Percentiles rank a stretch among this genome's conserved stretches.
These are phyloP conservation scores for Microctenopoma steveboyesi DNA, from an alignment of 2,797 vertebrate genomes.

Conservation along the genomic window DNA sequence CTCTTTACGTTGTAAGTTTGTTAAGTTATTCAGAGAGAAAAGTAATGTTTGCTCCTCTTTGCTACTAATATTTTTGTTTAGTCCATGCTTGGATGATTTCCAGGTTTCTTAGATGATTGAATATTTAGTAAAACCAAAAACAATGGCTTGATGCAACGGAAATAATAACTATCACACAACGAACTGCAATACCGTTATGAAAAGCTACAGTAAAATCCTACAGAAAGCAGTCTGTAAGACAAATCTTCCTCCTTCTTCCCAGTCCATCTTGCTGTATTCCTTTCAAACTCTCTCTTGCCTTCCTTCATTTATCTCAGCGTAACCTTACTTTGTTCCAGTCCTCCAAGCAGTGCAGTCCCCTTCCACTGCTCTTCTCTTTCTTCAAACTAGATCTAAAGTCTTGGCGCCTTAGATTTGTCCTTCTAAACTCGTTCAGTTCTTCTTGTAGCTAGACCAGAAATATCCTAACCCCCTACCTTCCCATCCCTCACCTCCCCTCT, in stretches of 20 bases:
- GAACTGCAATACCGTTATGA: background rate
- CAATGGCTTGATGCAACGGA: background rate
- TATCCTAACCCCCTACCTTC: conserved; percentile 47
- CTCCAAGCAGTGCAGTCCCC: conserved; percentile 28
- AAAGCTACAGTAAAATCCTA: conserved; percentile 1
- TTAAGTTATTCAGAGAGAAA: background rate
- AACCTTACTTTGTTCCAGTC: conserved; percentile 38
- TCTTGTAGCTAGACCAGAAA: conserved; percentile 62
- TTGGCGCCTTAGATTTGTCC: conserved; percentile 42
- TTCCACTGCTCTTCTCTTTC: conserved; percentile 39
- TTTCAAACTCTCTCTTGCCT: conserved; percentile 17
- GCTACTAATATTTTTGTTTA: background rate
- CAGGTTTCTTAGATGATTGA: conserved; percentile 5
- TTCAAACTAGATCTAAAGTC: conserved; percentile 57
- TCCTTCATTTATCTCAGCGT: conserved; percentile 36
- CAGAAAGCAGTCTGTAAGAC: background rate
- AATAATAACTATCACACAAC: background rate
- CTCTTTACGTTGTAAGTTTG: conserved; percentile 25
- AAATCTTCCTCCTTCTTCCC: conserved; percentile 10
- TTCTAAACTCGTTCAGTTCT: conserved; percentile 55
- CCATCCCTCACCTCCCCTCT: conserved; percentile 56
- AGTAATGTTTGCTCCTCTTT: conserved; percentile 7
- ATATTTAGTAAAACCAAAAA: conserved; percentile 1
- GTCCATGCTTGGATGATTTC: background rate
- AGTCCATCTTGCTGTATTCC: conserved; percentile 22